phyloP scores from a whole-genome alignment of 2,888 invertebrate species.

The Nephrotoma appendiculata region DNA sequence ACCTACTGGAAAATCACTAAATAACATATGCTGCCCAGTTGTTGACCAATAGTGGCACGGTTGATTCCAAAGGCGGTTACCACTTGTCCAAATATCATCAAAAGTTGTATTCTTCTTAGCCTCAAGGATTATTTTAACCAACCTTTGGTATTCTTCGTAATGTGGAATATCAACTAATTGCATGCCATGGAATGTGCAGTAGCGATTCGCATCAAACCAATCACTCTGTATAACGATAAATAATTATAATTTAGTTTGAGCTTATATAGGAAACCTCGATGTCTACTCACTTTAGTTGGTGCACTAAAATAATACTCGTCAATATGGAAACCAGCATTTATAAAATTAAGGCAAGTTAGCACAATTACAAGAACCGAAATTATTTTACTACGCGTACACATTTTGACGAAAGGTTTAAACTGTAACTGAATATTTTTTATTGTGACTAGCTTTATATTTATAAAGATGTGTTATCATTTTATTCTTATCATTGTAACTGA shows the following conservation, averaged over 20 bases:
- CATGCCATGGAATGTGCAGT: neutral
- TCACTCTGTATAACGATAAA: neutral
- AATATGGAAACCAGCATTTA: neutral
- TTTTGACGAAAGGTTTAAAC: neutral
- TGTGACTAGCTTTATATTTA: too few species aligned
- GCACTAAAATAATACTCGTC: neutral
- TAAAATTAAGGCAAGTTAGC: neutral
- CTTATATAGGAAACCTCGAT: neutral
- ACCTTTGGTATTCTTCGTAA: neutral
- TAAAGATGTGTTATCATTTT: too few species aligned
- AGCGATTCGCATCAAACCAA: neutral
- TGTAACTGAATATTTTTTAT: neutral
- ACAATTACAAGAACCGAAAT: neutral
- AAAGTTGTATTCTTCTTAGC: neutral
- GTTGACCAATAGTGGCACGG: neutral
- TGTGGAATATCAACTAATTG: neutral
- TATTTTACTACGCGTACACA: neutral
- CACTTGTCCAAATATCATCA: neutral
- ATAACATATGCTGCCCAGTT: neutral
- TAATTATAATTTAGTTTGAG: neutral
- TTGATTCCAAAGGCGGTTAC: neutral
- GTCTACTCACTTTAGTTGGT: neutral
- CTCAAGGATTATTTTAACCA: neutral
- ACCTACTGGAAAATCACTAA: neutral
- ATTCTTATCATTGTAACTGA: too few species aligned